These are phyloP conservation scores for Petroica traversi DNA, from an alignment of 2,113 vertebrate species.

Conservation along the genomic window DNA sequence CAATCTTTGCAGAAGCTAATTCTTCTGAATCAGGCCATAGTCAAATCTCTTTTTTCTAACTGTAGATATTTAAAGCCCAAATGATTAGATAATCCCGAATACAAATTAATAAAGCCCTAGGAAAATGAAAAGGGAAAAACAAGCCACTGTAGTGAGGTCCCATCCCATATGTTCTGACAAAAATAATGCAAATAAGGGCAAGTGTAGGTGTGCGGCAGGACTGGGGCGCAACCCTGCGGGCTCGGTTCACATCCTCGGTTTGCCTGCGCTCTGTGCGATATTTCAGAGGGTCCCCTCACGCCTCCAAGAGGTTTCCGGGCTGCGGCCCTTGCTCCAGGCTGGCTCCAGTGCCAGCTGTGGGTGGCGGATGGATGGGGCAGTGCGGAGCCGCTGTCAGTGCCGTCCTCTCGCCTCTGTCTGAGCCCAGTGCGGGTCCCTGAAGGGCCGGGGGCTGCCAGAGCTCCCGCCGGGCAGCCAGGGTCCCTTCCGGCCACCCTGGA, in stretches of 20 bases:
- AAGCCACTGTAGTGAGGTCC: not conserved
- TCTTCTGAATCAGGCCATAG: not conserved
- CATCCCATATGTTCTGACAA: conserved; percentile 1
- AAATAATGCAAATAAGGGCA: conserved; percentile 2
- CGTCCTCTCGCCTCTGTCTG: not conserved
- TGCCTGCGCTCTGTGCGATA: not conserved
- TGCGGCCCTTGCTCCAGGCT: not conserved
- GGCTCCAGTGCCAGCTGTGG: not conserved
- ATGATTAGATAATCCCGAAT: not conserved
- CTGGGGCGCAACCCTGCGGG: not conserved
- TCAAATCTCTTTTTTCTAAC: not conserved
- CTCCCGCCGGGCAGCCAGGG: not conserved
- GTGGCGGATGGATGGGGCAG: not conserved
- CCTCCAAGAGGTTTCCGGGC: not conserved
- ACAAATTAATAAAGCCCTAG: not conserved
- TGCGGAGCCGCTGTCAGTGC: not conserved
- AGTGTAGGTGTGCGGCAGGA: not conserved
- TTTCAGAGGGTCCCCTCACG: too few species aligned
- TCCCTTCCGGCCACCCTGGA: not conserved
- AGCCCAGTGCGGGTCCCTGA: not conserved
- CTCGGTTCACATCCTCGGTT: not conserved
- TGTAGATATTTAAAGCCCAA: not conserved
- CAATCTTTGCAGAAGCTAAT: not conserved
- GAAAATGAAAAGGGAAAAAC: not conserved
- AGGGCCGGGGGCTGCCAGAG: rapidly evolving